Conservation (phyloP, 2,113 vertebrate genomes). For the Pavo muticus region DNA sequence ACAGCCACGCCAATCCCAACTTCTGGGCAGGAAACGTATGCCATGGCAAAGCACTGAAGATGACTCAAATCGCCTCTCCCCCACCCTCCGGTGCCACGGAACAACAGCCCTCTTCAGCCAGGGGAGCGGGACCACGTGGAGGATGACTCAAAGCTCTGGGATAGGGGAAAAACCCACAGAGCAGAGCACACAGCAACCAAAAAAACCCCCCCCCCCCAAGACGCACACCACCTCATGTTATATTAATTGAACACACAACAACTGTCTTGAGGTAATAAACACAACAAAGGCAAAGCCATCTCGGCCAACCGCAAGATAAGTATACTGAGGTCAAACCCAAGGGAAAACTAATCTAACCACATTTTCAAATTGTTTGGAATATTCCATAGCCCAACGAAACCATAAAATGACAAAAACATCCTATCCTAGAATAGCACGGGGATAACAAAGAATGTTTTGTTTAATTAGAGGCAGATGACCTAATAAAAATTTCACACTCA, state of each 20-base stretch:
- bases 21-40: conserved; percentile 78
- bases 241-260: background rate
- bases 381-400: conserved; percentile 53
- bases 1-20: conserved; percentile 65
- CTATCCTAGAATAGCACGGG: conserved; percentile 56
- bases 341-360: conserved; percentile 60
- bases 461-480: conserved; percentile 65
- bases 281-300: background rate
- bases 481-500: conserved; percentile 34
- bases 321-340: conserved; percentile 64
- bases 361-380: conserved; percentile 59
- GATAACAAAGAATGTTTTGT: background rate
- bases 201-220: too few relatives aligned
- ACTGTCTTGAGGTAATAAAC: background rate
- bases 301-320: conserved; percentile 34
- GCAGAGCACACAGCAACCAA: background rate
- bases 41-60: conserved; percentile 78
- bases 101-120: conserved; percentile 70
- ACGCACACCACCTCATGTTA: background rate
- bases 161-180: background rate
- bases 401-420: conserved; percentile 70
- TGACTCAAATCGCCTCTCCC: conserved; percentile 78
- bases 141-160: conserved; percentile 76
- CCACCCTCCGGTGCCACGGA: conserved; percentile 66
- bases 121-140: conserved; percentile 55